These are phyloP conservation scores for Oconnorella tubifera DNA, from an alignment of 2,888 invertebrate genomes.

Conservation along the genomic window DNA sequence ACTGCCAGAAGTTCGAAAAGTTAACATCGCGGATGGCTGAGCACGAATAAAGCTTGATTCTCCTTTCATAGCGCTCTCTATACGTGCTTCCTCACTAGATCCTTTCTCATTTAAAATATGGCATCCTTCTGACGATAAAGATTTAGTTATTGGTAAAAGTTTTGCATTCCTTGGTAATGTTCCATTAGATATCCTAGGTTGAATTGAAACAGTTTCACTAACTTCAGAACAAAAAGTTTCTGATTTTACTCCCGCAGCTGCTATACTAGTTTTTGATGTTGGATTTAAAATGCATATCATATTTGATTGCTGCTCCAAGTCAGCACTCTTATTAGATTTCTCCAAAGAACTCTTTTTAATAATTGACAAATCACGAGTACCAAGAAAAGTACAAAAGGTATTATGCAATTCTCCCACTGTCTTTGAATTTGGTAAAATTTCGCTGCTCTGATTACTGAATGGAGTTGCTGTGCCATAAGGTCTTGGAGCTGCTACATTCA, in stretches of 20 bases:
- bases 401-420: neutral
- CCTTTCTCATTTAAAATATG: no score
- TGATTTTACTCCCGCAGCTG: no score
- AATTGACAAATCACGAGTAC: neutral
- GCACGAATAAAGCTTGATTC: neutral
- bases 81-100: neutral
- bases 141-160: no score
- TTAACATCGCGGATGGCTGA: slow-evolving; percentile 2
- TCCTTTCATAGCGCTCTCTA: neutral
- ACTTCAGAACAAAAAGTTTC: no score
- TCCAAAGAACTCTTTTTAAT: neutral
- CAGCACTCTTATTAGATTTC: neutral
- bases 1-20: slow-evolving; percentile 13
- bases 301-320: neutral
- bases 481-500: slow-evolving; percentile 10
- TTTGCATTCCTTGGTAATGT: no score
- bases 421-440: neutral
- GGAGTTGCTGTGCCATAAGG: slow-evolving; percentile 5
- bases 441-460: neutral
- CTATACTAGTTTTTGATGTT: no score
- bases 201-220: no score
- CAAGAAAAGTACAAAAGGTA: neutral
- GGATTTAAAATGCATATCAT: no score
- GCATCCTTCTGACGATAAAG: no score
- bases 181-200: no score